Base-by-base conservation (phyloP, 2,888 invertebrate species). In the Hyposoter didymator region DNA sequence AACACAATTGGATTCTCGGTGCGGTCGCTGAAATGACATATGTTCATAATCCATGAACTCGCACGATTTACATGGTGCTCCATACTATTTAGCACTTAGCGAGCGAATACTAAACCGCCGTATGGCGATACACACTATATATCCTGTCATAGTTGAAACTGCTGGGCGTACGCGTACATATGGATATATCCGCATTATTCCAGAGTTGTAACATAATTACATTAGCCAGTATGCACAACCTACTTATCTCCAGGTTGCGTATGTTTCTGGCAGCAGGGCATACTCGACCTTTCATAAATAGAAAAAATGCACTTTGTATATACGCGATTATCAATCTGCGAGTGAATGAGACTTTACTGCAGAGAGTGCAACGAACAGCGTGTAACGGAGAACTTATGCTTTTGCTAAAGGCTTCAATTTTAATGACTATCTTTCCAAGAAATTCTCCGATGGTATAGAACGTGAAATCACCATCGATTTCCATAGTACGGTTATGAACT, bases 191-290 rank as follows among this genome's bases (percentile, higher is more conserved):
- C 39, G 28, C 22, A 67, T 19, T 17, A 66, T 43, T 19, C 17
- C 28, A 39, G 55, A 69, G 35, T 59, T 59, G 22, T 59, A 59
- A 59, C 59, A 28, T 28, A 59, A 59, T 59, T 81, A 67, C 84
- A 66, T 47, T 47, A 32, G 43, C 84, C 76, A 81, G 81, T 84
- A 80, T 72, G 45, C 78, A 52, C 72, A 84, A 84, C 76, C 80
- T 84, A 84, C 84, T 84, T 81, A 81, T 79, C 84, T 75, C 19
- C 62, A 74, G 70, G 75, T 79, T 79, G 83, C 83, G 72, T 78
- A 76, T 81, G 84, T 67, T 84, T 81, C 76, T 84, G 80, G 80
- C 84, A 84, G 43, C 55, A n/a, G n/a, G 28, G 59, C 47, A 70
- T 78, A 59, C 66, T 80, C 43, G 52, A 76, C 76, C 72, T 73